Evolutionary conservation across 2,888 invertebrate species (phyloP).

Genomic region (Phortica magna): DNA sequence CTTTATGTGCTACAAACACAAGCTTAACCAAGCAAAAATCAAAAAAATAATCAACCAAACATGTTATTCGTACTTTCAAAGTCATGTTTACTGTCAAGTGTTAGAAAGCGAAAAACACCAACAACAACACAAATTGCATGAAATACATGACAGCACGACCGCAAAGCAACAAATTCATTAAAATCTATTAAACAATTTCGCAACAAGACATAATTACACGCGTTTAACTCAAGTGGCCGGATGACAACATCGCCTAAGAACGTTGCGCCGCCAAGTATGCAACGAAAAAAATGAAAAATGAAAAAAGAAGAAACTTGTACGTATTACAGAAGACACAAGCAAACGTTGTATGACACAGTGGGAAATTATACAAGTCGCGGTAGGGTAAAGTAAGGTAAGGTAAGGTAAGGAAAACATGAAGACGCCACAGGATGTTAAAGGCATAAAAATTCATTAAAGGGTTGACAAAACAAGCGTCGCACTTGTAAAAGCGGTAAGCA

Average conservation of each 20-base stretch:
- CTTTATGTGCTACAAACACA: too few relatives aligned
- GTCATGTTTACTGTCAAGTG: background rate
- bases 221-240: conserved; percentile 23
- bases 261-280: background rate
- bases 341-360: background rate
- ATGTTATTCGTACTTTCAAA: background rate
- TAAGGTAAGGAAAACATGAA: background rate
- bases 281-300: background rate
- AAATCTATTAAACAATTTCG: conserved; percentile 27
- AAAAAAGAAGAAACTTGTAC: background rate
- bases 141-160: background rate
- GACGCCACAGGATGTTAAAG: background rate
- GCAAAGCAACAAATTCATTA: conserved; percentile 29
- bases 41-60: too few relatives aligned
- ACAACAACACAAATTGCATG: background rate
- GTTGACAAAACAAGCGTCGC: conserved; percentile 24
- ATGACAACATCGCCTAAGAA: background rate
- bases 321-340: background rate
- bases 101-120: background rate
- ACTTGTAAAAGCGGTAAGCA: background rate
- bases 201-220: conserved; percentile 30
- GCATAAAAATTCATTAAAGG: conserved; percentile 23
- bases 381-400: too few relatives aligned
- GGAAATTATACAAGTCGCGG: background rate
- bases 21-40: too few relatives aligned